Percentiles rank a stretch among this genome's conserved stretches.
Evolutionary conservation across 2,113 vertebrate species (phyloP).

Genomic region (Xiphophorus maculatus): DNA sequence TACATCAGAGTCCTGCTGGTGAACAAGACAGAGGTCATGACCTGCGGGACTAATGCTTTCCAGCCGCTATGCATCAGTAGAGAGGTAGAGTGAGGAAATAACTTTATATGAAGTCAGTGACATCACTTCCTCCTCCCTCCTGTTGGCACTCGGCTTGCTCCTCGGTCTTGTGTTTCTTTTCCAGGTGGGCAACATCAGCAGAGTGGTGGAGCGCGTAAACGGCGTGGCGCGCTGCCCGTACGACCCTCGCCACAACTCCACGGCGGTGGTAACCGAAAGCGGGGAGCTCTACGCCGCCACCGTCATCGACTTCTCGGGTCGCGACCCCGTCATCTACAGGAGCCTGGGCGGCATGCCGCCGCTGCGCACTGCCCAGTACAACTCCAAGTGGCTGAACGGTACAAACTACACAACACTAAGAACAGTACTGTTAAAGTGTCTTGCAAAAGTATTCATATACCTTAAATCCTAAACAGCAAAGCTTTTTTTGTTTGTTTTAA

Average conservation of each 20-base stretch:
- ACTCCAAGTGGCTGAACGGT: constrained; percentile 99
- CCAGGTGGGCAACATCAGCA: constrained; percentile 94
- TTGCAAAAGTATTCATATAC: not conserved
- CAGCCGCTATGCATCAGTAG: constrained; percentile 91
- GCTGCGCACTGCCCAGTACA: constrained; percentile 96
- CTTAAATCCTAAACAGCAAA: too few relatives aligned
- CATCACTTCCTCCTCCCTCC: not conserved
- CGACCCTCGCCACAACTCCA: constrained; percentile 96
- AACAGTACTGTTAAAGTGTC: not conserved
- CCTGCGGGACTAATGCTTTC: constrained; percentile 97
- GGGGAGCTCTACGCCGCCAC: constrained; percentile 97
- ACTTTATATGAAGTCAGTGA: not conserved
- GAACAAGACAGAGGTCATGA: constrained; percentile 92
- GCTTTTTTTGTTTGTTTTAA: too few relatives aligned
- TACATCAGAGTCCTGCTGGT: constrained; percentile 94
- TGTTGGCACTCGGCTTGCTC: not conserved
- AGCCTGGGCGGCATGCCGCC: constrained; percentile 94
- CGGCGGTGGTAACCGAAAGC: constrained; percentile 93
- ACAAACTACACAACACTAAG: constrained; percentile 32
- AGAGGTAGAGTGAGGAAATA: constrained; percentile 81
- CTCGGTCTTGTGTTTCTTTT: not conserved
- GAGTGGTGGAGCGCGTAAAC: constrained; percentile 91
- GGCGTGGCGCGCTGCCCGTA: constrained; percentile 97
- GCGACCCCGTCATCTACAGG: constrained; percentile 97
- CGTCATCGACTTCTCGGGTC: constrained; percentile 97